These are phyloP conservation scores for Cynoglossus semilaevis DNA, from an alignment of 2,113 vertebrate species.

Conservation along the genomic window DNA sequence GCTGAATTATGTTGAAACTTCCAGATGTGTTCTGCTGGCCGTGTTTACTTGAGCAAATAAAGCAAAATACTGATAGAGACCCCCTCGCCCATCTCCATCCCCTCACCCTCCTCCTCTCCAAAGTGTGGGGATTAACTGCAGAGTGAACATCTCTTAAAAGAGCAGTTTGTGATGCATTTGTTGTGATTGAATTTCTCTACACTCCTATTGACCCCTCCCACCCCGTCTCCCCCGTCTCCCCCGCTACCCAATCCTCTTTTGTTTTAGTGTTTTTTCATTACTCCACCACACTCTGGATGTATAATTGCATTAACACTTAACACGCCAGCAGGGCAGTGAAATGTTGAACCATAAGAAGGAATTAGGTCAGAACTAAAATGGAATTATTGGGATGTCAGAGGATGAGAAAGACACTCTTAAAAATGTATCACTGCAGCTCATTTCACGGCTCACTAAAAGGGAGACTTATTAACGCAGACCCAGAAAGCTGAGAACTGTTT, in stretches of 20 bases:
- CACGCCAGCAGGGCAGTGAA: conserved; percentile 52
- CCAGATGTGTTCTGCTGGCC: conserved; percentile 29
- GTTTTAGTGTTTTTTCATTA: conserved; percentile 63
- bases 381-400: conserved; percentile 55
- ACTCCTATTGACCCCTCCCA: conserved; percentile 33
- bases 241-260: conserved; percentile 43
- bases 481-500: conserved; percentile 53
- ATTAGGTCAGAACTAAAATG: conserved; percentile 60
- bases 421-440: conserved; percentile 62
- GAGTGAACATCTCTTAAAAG: conserved; percentile 34
- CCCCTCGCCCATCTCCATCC: background rate
- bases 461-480: conserved; percentile 56
- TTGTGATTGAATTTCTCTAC: conserved; percentile 56
- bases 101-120: background rate
- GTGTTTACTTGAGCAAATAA: conserved; percentile 26
- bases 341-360: conserved; percentile 45
- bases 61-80: conserved; percentile 15
- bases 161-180: conserved; percentile 44
- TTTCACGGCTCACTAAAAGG: conserved; percentile 62
- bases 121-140: conserved; percentile 36
- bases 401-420: conserved; percentile 32
- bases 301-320: conserved; percentile 58
- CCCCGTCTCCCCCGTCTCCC: too few species aligned
- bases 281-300: conserved; percentile 27
- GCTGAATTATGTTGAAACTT: conserved; percentile 55